Conservation (phyloP, 2,113 vertebrate species). For the Chloropsis hardwickii region DNA sequence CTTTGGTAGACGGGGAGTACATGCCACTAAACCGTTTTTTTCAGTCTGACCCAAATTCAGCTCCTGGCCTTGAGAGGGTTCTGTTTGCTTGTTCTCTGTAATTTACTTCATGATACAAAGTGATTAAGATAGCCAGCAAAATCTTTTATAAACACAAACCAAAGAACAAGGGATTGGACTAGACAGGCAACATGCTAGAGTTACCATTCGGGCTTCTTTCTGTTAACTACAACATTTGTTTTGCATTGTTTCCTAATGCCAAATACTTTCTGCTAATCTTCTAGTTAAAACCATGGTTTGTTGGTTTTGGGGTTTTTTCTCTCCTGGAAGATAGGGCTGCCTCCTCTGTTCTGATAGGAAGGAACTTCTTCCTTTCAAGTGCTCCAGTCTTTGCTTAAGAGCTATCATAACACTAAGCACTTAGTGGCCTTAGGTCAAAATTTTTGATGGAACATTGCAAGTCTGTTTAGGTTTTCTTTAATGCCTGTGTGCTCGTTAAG, state of each 20-base stretch:
- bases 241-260: background rate
- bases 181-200: background rate
- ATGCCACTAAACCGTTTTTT: background rate
- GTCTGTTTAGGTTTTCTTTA: background rate
- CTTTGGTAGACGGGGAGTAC: background rate
- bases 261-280: background rate
- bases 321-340: background rate
- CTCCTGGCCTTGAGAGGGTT: background rate
- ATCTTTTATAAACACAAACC: background rate
- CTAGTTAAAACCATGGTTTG: background rate
- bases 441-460: background rate
- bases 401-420: background rate
- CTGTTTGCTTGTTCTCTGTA: background rate
- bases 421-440: background rate
- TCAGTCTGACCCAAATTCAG: constrained; percentile 13
- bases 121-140: constrained; percentile 16
- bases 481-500: background rate
- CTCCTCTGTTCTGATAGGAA: background rate
- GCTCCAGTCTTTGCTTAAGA: background rate
- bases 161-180: background rate
- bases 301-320: background rate
- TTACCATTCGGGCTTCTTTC: background rate
- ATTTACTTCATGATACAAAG: background rate
- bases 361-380: background rate
- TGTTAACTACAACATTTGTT: background rate